Evolutionary conservation across 1,140 invertebrate genomes (phyloP).

Genomic region (Ostrea denselamellosa): DNA sequence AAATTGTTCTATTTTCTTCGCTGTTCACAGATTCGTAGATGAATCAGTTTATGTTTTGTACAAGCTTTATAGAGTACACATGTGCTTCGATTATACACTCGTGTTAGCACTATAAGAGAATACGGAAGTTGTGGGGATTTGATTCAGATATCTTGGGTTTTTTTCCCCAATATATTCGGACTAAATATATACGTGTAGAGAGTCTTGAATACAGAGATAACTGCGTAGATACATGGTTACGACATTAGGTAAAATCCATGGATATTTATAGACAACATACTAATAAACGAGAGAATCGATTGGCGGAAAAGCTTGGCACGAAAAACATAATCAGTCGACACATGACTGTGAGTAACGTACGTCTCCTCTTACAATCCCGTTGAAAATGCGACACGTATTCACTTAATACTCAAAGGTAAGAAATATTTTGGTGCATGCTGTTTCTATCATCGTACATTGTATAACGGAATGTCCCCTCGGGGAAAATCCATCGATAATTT

Average conservation of each 20-base stretch:
- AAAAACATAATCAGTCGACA: background rate
- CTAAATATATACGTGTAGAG: too few relatives aligned
- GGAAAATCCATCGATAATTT: background rate
- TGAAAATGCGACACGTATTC: background rate
- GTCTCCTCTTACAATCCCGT: background rate
- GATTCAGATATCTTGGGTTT: too few relatives aligned
- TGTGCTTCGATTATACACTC: too few relatives aligned
- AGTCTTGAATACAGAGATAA: too few relatives aligned
- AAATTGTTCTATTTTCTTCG: too few relatives aligned
- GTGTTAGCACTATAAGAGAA: too few relatives aligned
- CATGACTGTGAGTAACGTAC: background rate
- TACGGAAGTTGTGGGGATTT: too few relatives aligned
- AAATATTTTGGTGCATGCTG: background rate
- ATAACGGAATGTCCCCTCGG: background rate
- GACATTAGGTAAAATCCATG: background rate
- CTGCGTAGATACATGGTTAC: too few relatives aligned
- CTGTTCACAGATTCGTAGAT: too few relatives aligned
- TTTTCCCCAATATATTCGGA: too few relatives aligned
- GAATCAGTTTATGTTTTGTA: too few relatives aligned
- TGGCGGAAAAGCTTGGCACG: background rate
- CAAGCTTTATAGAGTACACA: too few relatives aligned
- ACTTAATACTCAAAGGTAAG: background rate
- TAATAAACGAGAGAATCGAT: background rate
- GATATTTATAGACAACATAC: background rate
- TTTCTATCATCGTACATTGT: background rate